phyloP scores from a whole-genome alignment of 2,113 vertebrate genomes.

The Heterochromis multidens region DNA sequence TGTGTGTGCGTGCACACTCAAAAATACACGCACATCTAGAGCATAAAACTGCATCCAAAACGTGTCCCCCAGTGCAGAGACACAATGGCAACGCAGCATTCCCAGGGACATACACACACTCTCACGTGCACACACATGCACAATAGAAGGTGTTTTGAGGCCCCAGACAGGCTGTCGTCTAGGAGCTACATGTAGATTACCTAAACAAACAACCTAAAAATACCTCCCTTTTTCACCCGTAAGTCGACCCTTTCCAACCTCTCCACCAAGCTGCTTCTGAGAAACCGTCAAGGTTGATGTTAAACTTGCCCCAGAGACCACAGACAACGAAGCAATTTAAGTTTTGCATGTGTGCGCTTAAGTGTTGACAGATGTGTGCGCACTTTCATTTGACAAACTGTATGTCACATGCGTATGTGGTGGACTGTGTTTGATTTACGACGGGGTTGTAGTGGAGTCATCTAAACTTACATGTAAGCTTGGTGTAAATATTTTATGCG shows the following conservation, averaged over 20 bases:
- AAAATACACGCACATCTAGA: background rate
- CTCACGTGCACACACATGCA: slow-evolving; percentile 42
- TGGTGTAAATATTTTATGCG: background rate
- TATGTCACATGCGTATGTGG: background rate
- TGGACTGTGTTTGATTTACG: background rate
- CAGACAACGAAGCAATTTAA: slow-evolving; percentile 15
- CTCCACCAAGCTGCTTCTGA: background rate
- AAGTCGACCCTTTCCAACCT: slow-evolving; percentile 1
- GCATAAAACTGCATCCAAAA: background rate
- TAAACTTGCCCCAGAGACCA: slow-evolving; percentile 26
- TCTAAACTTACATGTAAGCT: background rate
- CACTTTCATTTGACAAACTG: background rate
- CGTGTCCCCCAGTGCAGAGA: background rate
- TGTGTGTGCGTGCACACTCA: background rate
- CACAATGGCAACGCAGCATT: slow-evolving; percentile 12
- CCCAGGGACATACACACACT: slow-evolving; percentile 14
- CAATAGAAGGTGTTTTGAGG: slow-evolving; percentile 73
- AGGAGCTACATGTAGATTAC: slow-evolving; percentile 65
- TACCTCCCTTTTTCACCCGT: slow-evolving; percentile 54
- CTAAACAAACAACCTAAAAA: slow-evolving; percentile 77
- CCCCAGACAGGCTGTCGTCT: slow-evolving; percentile 76
- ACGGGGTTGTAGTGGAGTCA: background rate
- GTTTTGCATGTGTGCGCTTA: background rate
- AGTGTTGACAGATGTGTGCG: slow-evolving; percentile 24
- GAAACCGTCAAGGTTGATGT: slow-evolving; percentile 16